Base-by-base conservation (phyloP, 2,113 vertebrate species). In the Pterocles orientalis region DNA sequence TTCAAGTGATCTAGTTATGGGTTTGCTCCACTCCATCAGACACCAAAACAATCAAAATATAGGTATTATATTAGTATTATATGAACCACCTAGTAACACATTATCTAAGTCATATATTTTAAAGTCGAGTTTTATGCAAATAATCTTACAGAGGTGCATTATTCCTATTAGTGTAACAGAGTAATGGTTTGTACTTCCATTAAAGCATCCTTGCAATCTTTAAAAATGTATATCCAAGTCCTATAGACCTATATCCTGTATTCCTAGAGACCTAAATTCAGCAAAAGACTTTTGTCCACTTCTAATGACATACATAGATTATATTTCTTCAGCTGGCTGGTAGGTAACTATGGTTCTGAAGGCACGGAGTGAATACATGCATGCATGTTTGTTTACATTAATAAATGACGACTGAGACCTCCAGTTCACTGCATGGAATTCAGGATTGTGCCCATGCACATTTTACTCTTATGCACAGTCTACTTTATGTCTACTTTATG, bases 121-220 rank as follows among this genome's bases (percentile, higher is more conserved):
- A 8, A 94, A 76, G 48, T 34, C 0, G 3, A 76, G 5, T 94
- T 92, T 92, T 50, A 26, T 61, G 57, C 54, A 57, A 47, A 62
- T 87, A 62, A 92, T 95, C 92, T 97, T 96, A 83, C 89, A 96
- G 95, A 96, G 94, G 93, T 97, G 77, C 65, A 83, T 94, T 96
- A 82, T 97, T 94, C 94, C 93, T 96, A 93, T 96, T 94, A 10
- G 69, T 7, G 10, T 83, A 23, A 20, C 3, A 48, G n/a, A 58
- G 12, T 41, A 71, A 68, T 76, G 50, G 36, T 87, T 93, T 84
- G 50, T 47, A 19, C 45, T 96, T 79, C 60, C 53, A 91, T 90
- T 51, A 77, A 90, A 77, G 51, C 34, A 39, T 86, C 75, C 53
- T 92, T 53, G 28, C 39, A 61, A 1, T 82, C 72, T 88, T 83